Base-by-base conservation (phyloP, 2,888 invertebrate species). In the Tetropium fuscum region DNA sequence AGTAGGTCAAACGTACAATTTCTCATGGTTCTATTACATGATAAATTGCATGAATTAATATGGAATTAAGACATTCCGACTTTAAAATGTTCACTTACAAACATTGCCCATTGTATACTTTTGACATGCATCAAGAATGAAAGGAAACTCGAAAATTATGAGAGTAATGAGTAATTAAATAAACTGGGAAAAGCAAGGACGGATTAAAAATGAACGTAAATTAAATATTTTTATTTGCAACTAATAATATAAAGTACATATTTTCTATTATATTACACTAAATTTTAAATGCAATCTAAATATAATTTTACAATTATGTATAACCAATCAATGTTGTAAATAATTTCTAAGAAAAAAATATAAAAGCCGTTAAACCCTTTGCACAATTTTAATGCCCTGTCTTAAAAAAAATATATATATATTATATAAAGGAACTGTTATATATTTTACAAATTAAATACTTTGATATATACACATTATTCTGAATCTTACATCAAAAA, bases 401-500 rank as follows among this genome's bases (percentile, higher is more conserved):
- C 59, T 61, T 64, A 61, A 36, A 59, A 47, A 47, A 43, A 22
- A 34, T 48, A 36, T 47, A 20, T 19, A 22, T 32, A 4, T n/a
- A n/a, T 6, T 36, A 22, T 45, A 44, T 48, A 54, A 43, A 40
- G 48, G 48, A 53, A 47, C 47, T 53, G 53, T 43, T 53, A 22
- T 45, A 15, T 30, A n/a, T 15, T 57, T 63, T 63, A 63, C 54
- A 57, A 63, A 63, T 63, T 57, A 63, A 63, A 66, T 60, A 63
- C 56, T 48, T 48, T 18, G 30, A 55, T 66, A 60, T 66, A 57
- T 61, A 66, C 59, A 59, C 45, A 51, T 27, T 54, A 53, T 43
- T 47, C 41, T 59, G 49, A 34, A n/a, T 51, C 22, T 51, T 58
- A 70, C 66, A 64, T 68, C 66, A 63, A 68, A 68, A 64, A 63